Base-by-base conservation (phyloP, 2,888 invertebrate species). In the Hecatera dysodea region DNA sequence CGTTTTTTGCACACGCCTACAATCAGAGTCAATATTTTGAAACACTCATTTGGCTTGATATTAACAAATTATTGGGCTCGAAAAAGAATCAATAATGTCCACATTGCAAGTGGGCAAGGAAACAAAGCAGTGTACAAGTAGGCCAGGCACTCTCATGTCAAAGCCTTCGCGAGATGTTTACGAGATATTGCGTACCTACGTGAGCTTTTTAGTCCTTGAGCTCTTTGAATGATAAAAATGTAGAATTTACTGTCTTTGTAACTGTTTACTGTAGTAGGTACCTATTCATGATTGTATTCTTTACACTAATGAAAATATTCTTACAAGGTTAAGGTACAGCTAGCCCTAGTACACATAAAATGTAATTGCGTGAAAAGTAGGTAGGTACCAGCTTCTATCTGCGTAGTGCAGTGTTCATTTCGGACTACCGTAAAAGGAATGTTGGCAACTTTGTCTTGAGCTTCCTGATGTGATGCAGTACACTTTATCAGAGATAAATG, bases 111-210 rank as follows among this genome's bases (percentile, higher is more conserved):
- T 36, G 48, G 52, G 17, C 46, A 77, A 61, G 53, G 52, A 66
- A 62, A 59, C 78, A 72, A 78, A 65, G 78, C 59, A 57, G 57
- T 67, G 12, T 29, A 55, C 77, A 77, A 65, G 55, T 52, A 48
- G 44, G 19, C 5, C 44, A 44, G 36, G 55, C 56, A 57, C 56
- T 77, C 61, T 66, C 48, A 67, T 52, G 62, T 53, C 48, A 67
- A 59, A 63, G 62, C 44, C 48, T 44, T 76, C 29, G 44, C 39
- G 33, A 78, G 53, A 62, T 66, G 53, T 76, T 72, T 63, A 72
- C 53, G 59, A 62, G 53, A 72, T 55, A 50, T 52, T 19, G 52
- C 2, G 66, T 59, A 48, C 2, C 61, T 59, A 48, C 72, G 77
- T 62, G 61, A 66, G 65, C 65, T 48, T 75, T 75, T 65, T 56